Conservation (phyloP, 2,113 vertebrate genomes). For the Myxocyprinus asiaticus region DNA sequence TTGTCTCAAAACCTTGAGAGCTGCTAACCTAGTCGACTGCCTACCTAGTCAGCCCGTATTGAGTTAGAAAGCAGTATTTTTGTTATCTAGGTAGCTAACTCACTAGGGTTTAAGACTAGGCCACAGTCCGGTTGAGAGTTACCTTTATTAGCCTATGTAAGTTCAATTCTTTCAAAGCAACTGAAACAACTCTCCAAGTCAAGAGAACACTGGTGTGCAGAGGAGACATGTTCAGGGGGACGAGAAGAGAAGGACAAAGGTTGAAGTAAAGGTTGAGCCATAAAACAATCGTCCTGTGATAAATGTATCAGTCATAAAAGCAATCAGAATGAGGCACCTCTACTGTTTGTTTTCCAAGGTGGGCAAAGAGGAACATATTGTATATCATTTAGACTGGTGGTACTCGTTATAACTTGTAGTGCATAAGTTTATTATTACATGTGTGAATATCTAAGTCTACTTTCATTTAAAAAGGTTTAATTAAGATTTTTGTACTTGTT, state of each 20-base stretch:
- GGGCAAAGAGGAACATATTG: constrained; percentile 1
- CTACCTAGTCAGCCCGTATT: neutral
- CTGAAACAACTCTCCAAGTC: neutral
- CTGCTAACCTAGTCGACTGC: neutral
- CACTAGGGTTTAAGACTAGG: neutral
- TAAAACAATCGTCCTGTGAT: constrained; percentile 1
- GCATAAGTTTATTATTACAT: too few species aligned
- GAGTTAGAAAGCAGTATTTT: neutral
- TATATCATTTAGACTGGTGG: neutral
- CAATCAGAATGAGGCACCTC: neutral
- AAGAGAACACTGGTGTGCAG: neutral
- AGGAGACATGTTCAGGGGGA: neutral
- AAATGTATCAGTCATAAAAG: constrained; percentile 6
- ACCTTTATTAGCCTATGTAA: neutral
- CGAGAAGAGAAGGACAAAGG: constrained; percentile 31
- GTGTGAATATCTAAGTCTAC: too few species aligned
- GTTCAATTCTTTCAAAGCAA: neutral
- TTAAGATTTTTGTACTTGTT: neutral
- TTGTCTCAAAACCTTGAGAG: neutral
- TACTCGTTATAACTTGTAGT: neutral
- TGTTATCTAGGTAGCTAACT: neutral
- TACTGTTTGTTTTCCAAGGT: constrained; percentile 1
- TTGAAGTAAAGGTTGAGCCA: neutral
- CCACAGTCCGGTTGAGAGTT: neutral
- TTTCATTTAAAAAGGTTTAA: too few species aligned